Base-by-base conservation (phyloP, 2,797 vertebrate species). In the Loris lydekkerianus region DNA sequence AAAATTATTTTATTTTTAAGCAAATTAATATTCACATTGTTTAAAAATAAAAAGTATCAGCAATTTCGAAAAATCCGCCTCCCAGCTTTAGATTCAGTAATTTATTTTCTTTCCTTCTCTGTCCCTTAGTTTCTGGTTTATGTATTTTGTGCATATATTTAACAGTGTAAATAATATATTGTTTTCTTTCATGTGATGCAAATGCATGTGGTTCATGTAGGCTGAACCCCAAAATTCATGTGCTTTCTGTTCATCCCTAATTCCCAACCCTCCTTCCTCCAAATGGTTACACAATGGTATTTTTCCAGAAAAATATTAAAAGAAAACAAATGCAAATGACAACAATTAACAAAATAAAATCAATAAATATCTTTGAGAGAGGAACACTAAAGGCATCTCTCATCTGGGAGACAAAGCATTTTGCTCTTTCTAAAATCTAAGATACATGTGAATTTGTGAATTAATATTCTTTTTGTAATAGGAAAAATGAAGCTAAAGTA, bases 281-380 rank as follows among this genome's bases (percentile, higher is more conserved):
- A 20, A 77, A 77, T 20, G 7, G 49, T 77, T 49, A n/a, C 31
- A 56, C 3, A 21, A 20, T 2, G 31, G 4, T 49, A 53, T 77
- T 46, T 56, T 77, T n/a, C 10, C 46, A 77, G 49, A 73, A 86
- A 86, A 23, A 65, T 25, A 58, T 56, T 72, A 43, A 85, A 72
- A 86, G 40, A 29, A 72, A 94, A 67, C 56, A 70, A 90, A 53
- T 61, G 27, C 2, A 78, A 27, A 7, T 85, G 56, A 90, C 7
- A 90, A 63, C 17, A 53, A n/a, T 29, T 80, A 27, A 43, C 15
- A 85, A 85, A 90, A 77, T 84, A 80, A 90, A 72, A 81, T 93
- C 70, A 91, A 73, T 73, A 37, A 78, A 72, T 56, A 63, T 40
- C 25, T 53, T 49, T 70, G n/a, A 80, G 14, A 43, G 34, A 86